A percentile compares a stretch with the other conserved stretches of the same genome.
These are phyloP conservation scores for Brachionus manjavacas DNA, from an alignment of 1,140 invertebrate genomes.

Conservation along the genomic window DNA sequence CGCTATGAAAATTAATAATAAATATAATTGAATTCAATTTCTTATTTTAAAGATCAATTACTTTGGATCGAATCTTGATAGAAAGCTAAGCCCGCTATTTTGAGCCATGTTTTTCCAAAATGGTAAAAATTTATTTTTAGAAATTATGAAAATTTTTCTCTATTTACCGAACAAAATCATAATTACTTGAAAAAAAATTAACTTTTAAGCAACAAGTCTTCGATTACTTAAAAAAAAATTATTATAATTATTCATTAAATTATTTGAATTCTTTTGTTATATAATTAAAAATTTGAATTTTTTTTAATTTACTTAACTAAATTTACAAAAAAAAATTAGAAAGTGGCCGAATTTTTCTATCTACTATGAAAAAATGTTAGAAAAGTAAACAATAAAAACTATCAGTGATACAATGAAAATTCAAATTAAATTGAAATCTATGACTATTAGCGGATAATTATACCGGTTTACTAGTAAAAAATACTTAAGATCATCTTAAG, in stretches of 20 bases:
- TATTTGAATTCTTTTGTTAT: not conserved
- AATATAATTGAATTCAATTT: not conserved
- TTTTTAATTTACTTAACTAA: not conserved
- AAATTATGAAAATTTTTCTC: conserved; percentile 27
- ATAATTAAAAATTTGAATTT: not conserved
- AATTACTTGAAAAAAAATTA: not conserved
- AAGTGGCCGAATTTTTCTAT: too few relatives aligned
- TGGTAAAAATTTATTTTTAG: not conserved
- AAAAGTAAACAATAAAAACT: too few relatives aligned
- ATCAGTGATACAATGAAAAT: too few relatives aligned
- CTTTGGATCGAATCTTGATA: conserved; percentile 25
- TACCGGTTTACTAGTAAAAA: too few relatives aligned
- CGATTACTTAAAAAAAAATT: not conserved
- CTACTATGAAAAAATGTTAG: too few relatives aligned
- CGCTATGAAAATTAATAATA: not conserved
- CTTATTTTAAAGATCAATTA: not conserved
- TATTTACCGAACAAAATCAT: not conserved
- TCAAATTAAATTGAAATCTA: too few relatives aligned
- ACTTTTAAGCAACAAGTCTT: not conserved
- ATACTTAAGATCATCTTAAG: too few relatives aligned
- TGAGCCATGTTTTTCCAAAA: not conserved
- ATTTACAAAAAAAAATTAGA: not conserved
- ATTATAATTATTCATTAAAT: not conserved
- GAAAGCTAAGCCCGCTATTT: conserved; percentile 26
- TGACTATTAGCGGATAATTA: too few relatives aligned